Base-by-base conservation (phyloP, 2,888 invertebrate species). In the Ceriagrion tenellum region DNA sequence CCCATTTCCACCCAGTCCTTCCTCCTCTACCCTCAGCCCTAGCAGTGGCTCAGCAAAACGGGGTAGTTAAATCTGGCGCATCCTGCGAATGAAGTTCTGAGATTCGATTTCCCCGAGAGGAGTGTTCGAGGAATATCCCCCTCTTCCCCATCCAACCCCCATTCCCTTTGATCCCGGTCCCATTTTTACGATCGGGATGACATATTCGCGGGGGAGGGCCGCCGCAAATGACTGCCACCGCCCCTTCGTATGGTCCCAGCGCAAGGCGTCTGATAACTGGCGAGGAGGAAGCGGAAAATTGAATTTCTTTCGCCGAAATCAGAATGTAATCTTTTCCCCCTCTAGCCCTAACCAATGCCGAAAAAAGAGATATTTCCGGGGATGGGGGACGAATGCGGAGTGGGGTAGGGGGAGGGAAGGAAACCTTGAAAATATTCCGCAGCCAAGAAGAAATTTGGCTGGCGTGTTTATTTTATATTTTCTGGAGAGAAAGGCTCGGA, bases 151-250 rank as follows among this genome's bases (percentile, higher is more conserved):
- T 16, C 59, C 59, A 20, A 6, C 3, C 59, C 69, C 69, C 81
- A 13, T 81, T 81, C 81, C 81, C 81, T 81, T 81, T 81, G 81
- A 81, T 81, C 35, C 35, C 35, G 81, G 13, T 35, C 35, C 35
- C 81, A 81, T 81, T 81, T 81, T 81, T 81, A 81, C 81, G 81
- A 81, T 35, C 81, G 81, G 35, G 35, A 81, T 81, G 81, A 81
- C 81, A 81, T 47, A 47, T 81, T 81, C 81, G 81, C 35, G 35
- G 81, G 35, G 81, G 81, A 59, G 59, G 59, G 59, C 59, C 18
- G 81, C 81, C 81, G 81, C 81, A 81, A 81, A 81, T 81, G 30
- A 81, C 16, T 12, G 30, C 81, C 81, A 20, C 12, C 20, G 59
- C 59, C 59, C 59, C 59, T 20, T 20, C 59, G 56, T 16, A 8